Conservation (phyloP, 2,113 vertebrate genomes). For the Podocnemis expansa region DNA sequence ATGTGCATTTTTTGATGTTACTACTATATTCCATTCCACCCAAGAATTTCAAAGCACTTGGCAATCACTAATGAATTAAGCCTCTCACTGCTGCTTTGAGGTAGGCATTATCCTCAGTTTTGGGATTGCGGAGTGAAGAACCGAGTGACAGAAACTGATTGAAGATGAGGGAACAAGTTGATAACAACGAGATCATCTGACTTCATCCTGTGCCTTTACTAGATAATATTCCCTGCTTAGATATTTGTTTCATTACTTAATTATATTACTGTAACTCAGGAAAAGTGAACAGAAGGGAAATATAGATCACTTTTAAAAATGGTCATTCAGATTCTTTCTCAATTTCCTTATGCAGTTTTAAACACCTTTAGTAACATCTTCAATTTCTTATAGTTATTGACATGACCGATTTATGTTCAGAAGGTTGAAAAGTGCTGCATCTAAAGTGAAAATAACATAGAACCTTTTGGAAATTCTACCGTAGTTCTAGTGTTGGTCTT, state of each 20-base stretch:
- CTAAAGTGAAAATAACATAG: constrained; percentile 42
- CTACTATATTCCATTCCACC: not conserved
- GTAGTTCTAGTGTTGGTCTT: constrained; percentile 49
- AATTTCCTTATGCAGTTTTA: constrained; percentile 32
- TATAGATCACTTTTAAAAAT: constrained; percentile 59
- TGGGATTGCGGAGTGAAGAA: not conserved
- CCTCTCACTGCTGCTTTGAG: not conserved
- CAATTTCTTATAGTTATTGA: constrained; percentile 7
- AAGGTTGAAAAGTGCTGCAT: constrained; percentile 57
- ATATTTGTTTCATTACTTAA: not conserved
- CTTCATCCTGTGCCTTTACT: not conserved
- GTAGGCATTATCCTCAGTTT: not conserved
- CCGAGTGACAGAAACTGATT: not conserved
- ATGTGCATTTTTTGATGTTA: not conserved
- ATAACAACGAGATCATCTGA: constrained; percentile 31
- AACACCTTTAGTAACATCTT: constrained; percentile 25
- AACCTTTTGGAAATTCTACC: constrained; percentile 40
- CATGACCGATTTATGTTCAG: constrained; percentile 53
- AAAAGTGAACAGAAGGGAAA: constrained; percentile 34
- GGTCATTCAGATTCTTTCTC: constrained; percentile 32
- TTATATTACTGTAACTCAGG: not conserved
- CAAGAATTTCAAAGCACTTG: not conserved
- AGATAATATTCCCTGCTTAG: not conserved
- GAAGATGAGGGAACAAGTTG: constrained; percentile 13
- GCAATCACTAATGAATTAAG: not conserved